Base-by-base conservation (phyloP, 1,140 invertebrate genomes). In the Drosophila burlai region DNA sequence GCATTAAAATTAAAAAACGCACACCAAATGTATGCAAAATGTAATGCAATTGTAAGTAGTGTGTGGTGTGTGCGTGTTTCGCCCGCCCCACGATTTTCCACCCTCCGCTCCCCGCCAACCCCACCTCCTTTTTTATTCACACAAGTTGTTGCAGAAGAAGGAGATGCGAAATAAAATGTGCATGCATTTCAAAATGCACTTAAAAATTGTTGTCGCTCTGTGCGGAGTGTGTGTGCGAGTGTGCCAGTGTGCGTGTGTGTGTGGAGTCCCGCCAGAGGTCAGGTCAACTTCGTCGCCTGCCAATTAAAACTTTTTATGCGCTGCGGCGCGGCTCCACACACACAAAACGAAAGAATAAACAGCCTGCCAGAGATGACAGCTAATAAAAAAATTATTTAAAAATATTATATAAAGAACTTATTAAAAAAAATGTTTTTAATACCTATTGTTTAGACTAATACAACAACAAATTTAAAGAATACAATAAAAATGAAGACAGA, bases 211-310 rank as follows among this genome's bases (percentile, higher is more conserved):
- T 76, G 64, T 76, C 59, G 67, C 46, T 42, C 36, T 64, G 21
- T 45, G 46, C 8, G 42, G 36, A 40, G 21, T 68, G 29, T 68
- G 57, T 61, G 40, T 62, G 64, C 2, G 10, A 7, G 49, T 66
- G 45, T 65, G 38, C 34, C 10, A 21, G 21, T 10, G 11, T 49
- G 58, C 34, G 55, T 62, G 50, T 62, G 76, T 62, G 79, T 57
- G 79, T 58, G 68, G 15, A 55, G 52, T 77, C 52, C 66, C 71
- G 80, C 80, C 75, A 89, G 81, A 75, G 83, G 84, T 87, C 83
- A 87, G 83, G 84, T 87, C 83, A 87, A 86, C 83, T 87, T 87
- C 78, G 84, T 89, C 84, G 84, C 77, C 85, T 87, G 84, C 85
- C 84, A 87, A 87, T 87, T 87, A 87, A 87, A 87, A 87, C 66